phyloP scores from a whole-genome alignment of 2,888 invertebrate species.

The Mesoligia furuncula region DNA sequence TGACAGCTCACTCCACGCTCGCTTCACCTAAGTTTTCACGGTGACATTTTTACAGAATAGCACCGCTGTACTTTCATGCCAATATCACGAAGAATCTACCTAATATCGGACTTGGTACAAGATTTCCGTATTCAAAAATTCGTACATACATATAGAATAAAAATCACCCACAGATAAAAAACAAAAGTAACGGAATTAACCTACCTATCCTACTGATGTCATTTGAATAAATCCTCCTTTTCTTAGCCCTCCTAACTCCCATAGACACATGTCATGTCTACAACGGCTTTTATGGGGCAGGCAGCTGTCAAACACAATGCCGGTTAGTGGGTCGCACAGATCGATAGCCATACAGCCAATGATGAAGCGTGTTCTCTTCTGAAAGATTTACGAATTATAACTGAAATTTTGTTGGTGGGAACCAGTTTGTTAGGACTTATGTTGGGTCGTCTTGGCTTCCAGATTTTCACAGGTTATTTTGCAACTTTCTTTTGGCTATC shows the following conservation, averaged over 20 bases:
- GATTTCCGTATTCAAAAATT: too few relatives aligned
- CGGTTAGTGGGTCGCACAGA: constrained; percentile 62
- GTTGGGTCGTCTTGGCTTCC: not conserved
- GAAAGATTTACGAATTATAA: constrained; percentile 25
- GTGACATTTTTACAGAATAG: too few relatives aligned
- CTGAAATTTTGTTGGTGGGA: not conserved
- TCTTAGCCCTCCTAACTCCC: not conserved
- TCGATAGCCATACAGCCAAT: constrained; percentile 55
- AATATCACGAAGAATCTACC: not conserved
- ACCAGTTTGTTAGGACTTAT: not conserved
- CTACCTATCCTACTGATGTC: not conserved
- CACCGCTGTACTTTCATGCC: too few relatives aligned
- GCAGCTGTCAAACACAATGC: constrained; percentile 43
- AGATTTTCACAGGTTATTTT: too few relatives aligned
- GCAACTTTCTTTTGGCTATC: not conserved
- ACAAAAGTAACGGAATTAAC: not conserved
- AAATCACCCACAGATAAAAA: not conserved
- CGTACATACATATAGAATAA: too few relatives aligned
- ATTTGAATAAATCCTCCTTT: constrained; percentile 7
- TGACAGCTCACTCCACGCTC: too few relatives aligned
- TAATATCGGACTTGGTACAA: not conserved
- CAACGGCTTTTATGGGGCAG: not conserved
- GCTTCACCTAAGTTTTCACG: too few relatives aligned
- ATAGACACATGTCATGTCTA: constrained; percentile 20
- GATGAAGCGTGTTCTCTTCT: constrained; percentile 11